Conservation (phyloP, 64 coral and sea anemone species). For the Stichodactyla mertensii region DNA sequence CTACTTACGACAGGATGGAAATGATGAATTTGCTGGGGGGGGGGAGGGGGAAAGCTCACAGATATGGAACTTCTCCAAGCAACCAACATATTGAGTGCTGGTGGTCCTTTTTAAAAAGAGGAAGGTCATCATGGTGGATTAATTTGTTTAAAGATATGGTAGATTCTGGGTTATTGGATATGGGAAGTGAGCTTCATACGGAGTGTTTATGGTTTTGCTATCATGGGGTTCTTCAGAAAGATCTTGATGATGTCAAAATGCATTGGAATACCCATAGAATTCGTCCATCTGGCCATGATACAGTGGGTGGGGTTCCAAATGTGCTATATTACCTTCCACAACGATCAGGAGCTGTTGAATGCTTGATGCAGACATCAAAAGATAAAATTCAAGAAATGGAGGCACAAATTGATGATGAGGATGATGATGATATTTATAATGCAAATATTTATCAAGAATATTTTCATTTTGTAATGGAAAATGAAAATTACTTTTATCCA, state of each 20-base stretch:
- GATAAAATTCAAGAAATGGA: slow-evolving; percentile 23
- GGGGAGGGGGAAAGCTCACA: slow-evolving; percentile 38
- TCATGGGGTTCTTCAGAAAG: slow-evolving; percentile 8
- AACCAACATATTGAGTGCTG: slow-evolving; percentile 36
- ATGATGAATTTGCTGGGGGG: slow-evolving; percentile 42
- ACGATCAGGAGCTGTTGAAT: slow-evolving; percentile 15
- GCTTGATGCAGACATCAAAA: background rate
- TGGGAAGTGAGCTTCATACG: slow-evolving; percentile 27
- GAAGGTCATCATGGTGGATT: slow-evolving; percentile 35
- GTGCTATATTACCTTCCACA: slow-evolving; percentile 33
- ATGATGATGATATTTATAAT: slow-evolving; percentile 23
- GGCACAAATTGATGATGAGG: slow-evolving; percentile 7
- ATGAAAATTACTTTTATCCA: slow-evolving; percentile 29
- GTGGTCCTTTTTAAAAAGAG: slow-evolving; percentile 35
- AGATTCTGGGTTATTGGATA: slow-evolving; percentile 27
- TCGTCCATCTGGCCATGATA: slow-evolving; percentile 19
- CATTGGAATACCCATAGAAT: slow-evolving; percentile 37
- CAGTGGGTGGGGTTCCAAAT: slow-evolving; percentile 37
- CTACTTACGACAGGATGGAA: slow-evolving; percentile 26
- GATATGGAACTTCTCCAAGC: slow-evolving; percentile 30
- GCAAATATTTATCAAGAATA: slow-evolving; percentile 41
- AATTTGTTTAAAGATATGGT: slow-evolving; percentile 38
- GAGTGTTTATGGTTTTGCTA: slow-evolving; percentile 38
- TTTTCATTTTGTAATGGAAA: slow-evolving; percentile 49
- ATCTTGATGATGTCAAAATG: slow-evolving; percentile 28